Evolutionary conservation across 2,888 invertebrate genomes (phyloP), one percentile per base, ranked within the genome.

Genomic region (Spodoptera littoralis): DNA sequence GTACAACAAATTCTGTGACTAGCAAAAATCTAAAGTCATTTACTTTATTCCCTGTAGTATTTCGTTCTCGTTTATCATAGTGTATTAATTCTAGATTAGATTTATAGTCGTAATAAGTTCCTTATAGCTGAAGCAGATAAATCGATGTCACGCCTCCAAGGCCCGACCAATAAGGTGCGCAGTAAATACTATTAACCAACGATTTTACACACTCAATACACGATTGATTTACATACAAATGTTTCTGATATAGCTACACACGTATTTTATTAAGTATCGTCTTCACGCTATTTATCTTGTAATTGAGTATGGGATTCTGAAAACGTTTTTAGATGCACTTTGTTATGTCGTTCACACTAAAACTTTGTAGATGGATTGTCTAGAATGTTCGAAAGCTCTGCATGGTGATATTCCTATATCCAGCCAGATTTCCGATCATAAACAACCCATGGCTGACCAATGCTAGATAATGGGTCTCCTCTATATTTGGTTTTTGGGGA

Each of bases 191-290:
- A 76, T 76, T 76, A 76, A 73, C 70, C 60, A 65, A 54, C 62
- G 46, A 70, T 74, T 77, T 71, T 51, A 73, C 74, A 69, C 77
- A 60, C 62, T 76, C 57, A 46, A 54, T 73, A 60, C 61, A 56
- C 60, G 45, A 47, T 60, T 77, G 18, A 76, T 77, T 76, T 67
- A 51, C 78, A 76, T 77, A 75, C 68, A 78, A 76, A 75, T 71
- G 53, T 52, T 60, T 58, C 54, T 70, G 70, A 60, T 48, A 60
- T 63, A 49, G 50, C 58, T 53, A 70, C 52, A 55, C 54, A 58
- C 54, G 58, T 75, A 58, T 12, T 64, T 63, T 59, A 50, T 60
- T 67, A 52, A 53, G 58, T 63, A 43, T 46, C 55, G 53, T 64
- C 73, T 73, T 59, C 48, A 55, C 58, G 62, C 55, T 59, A 27